These are phyloP conservation scores for Apostichopus japonicus DNA, from an alignment of 35 echinoderm and acorn worm genomes.

Conservation along the genomic window DNA sequence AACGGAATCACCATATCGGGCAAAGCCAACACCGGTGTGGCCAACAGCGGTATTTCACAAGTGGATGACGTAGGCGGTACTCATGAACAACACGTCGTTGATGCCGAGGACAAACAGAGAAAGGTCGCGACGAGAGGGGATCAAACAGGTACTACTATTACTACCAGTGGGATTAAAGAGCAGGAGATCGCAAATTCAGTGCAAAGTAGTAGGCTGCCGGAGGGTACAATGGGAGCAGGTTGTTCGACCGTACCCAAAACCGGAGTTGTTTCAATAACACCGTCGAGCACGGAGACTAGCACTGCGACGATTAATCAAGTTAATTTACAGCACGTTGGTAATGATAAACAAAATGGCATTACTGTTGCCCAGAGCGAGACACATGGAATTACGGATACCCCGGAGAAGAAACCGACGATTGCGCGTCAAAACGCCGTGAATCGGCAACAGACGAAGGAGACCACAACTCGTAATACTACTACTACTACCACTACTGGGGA, in stretches of 20 bases:
- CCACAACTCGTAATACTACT: neutral
- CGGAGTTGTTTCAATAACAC: constrained; percentile 30
- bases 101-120: constrained; percentile 49
- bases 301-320: constrained; percentile 64
- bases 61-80: constrained; percentile 57
- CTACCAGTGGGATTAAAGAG: constrained; percentile 12
- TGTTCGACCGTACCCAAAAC: constrained; percentile 37
- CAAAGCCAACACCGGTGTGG: constrained; percentile 23
- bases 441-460: constrained; percentile 16
- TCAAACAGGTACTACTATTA: neutral
- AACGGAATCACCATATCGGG: constrained; percentile 38
- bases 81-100: constrained; percentile 32
- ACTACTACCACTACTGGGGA: neutral
- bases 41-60: constrained; percentile 56
- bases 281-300: constrained; percentile 14
- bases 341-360: constrained; percentile 54
- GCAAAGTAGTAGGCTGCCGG: constrained; percentile 15
- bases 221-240: constrained; percentile 43
- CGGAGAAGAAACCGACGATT: constrained; percentile 38
- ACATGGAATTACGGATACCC: constrained; percentile 33
- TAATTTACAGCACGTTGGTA: constrained; percentile 52
- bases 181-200: neutral
- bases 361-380: constrained; percentile 48
- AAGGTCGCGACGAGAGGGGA: neutral
- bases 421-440: constrained; percentile 34